Conservation (phyloP, 2,888 invertebrate genomes). For the Calliphora vomitoria region DNA sequence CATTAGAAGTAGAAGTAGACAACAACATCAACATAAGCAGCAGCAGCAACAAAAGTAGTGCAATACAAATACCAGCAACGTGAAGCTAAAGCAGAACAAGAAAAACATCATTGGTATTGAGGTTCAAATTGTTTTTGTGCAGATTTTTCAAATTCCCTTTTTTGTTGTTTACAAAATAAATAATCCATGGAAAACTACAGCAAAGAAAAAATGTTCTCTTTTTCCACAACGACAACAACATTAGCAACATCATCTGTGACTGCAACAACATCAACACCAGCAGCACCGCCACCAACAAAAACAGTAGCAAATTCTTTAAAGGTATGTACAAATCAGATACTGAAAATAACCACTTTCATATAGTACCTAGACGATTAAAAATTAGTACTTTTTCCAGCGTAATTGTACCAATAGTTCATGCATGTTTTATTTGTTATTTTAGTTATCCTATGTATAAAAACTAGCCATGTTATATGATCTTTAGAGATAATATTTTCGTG, state of each 20-base stretch:
- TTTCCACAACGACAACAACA: constrained; percentile 50
- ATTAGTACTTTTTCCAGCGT: background rate
- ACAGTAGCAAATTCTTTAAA: constrained; percentile 60
- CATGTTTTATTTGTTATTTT: no score
- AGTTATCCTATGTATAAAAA: no score
- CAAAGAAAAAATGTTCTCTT: constrained; percentile 66
- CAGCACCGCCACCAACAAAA: constrained; percentile 22
- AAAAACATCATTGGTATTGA: constrained; percentile 58
- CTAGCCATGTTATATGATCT: no score
- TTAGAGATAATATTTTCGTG: no score
- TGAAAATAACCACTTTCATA: background rate
- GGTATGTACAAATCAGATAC: constrained; percentile 50
- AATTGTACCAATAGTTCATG: background rate
- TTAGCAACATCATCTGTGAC: background rate
- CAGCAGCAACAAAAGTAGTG: constrained; percentile 63
- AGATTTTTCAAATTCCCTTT: constrained; percentile 72
- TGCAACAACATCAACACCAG: background rate
- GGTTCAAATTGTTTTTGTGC: constrained; percentile 63
- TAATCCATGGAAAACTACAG: constrained; percentile 55
- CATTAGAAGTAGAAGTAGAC: constrained; percentile 42
- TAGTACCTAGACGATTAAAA: background rate
- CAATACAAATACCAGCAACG: constrained; percentile 44
- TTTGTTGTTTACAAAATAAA: constrained; percentile 46
- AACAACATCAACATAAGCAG: constrained; percentile 42
- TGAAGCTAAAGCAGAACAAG: constrained; percentile 6